Evolutionary conservation across 2,888 invertebrate genomes (phyloP), one percentile per base, ranked within the genome.

Genomic region (Acleris holmiana): DNA sequence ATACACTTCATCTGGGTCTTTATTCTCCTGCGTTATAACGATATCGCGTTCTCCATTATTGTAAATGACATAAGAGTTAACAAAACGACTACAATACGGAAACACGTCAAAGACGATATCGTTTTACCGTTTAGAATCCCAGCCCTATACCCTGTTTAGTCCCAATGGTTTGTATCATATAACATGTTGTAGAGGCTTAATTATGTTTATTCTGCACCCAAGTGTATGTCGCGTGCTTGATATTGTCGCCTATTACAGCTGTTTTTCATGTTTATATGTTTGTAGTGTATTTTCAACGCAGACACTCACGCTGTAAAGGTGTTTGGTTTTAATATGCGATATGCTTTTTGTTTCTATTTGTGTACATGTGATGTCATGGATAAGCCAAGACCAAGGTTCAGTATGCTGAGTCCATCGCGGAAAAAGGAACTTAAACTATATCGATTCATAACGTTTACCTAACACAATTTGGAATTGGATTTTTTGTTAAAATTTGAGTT

Each of bases 191-290:
- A 40, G 15, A 1, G 4, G 41, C n/a, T 29, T 29, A n/a, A 15
- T n/a, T n/a, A 41, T 41, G n/a, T 41, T 4, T 1, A n/a, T 15
- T 41, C 13, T 41, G 41, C 41, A 41, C 5, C 15, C n/a, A 40
- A 40, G 15, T 40, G 15, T 40, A 40, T 40, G 13, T 40, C 40
- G 13, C 41, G 1, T 5, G 41, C 41, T 41, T 41, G 3, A 6
- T n/a, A 15, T 41, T 41, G 41, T 41, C 41, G n/a, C n/a, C 41
- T 41, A 41, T 41, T n/a, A n/a, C 41, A n/a, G 41, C n/a, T 41
- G 15, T n/a, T 41, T 41, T 41, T 4, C n/a, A 13, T 35, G 35
- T 35, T 35, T 35, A 5, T n/a, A 40, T 40, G 40, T 41, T 41
- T 15, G n/a, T 13, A 41, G n/a, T 41, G 41, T 15, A 6, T 13